Conservation (phyloP, 2,888 invertebrate species). For the Tetranychus truncatus region DNA sequence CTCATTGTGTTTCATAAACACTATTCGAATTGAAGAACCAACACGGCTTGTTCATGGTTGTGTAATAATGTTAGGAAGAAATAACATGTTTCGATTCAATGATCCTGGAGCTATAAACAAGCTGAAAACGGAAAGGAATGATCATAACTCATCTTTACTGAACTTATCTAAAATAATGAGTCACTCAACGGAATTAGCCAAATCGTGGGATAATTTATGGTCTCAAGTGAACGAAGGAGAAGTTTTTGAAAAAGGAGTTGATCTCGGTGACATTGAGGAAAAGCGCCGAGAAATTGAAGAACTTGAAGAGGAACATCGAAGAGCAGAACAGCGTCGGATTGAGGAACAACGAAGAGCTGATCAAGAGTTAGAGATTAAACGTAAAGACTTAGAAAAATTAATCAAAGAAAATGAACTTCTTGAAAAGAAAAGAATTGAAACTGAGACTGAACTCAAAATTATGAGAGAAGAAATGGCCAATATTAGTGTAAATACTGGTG, state of each 20-base stretch:
- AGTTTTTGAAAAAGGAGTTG: neutral
- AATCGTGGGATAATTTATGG: conserved; percentile 28
- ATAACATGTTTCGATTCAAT: conserved; percentile 68
- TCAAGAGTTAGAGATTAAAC: conserved; percentile 36
- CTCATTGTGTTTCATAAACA: conserved; percentile 65
- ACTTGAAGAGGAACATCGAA: conserved; percentile 43
- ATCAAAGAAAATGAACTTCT: conserved; percentile 13
- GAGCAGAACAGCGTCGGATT: conserved; percentile 41
- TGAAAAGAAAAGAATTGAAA: conserved; percentile 7
- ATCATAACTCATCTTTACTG: conserved; percentile 39
- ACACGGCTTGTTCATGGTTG: conserved; percentile 62
- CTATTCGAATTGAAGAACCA: conserved; percentile 54
- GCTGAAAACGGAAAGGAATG: conserved; percentile 46
- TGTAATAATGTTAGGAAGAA: conserved; percentile 54
- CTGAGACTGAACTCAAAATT: neutral
- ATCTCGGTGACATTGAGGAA: conserved; percentile 18
- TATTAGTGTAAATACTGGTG: neutral
- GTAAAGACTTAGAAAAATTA: conserved; percentile 31
- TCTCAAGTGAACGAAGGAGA: neutral
- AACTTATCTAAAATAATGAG: conserved; percentile 12
- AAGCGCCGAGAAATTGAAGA: conserved; percentile 29
- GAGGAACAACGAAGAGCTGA: conserved; percentile 30
- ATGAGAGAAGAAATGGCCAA: conserved; percentile 7
- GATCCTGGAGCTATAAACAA: conserved; percentile 74
- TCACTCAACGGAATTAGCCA: conserved; percentile 46